Evolutionary conservation across 2,888 invertebrate species (phyloP), one percentile per base, ranked within the genome.

Genomic region (Diadegma fenestrale): DNA sequence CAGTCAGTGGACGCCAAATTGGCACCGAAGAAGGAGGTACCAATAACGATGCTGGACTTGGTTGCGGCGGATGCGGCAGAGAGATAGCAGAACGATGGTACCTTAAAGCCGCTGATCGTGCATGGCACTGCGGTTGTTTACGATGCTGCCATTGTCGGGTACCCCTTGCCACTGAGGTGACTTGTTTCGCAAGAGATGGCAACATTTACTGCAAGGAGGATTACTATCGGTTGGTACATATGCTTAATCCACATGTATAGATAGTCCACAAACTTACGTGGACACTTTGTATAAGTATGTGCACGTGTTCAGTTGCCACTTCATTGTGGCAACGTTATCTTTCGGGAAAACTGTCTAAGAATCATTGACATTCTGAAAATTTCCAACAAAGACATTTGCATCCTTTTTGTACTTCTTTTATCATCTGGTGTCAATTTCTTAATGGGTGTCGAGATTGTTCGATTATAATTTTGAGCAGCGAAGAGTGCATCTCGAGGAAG

Each of bases 171-270:
- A 96, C 97, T 8, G 97, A 98, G 92, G 95, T 97, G 87, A 98
- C 98, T 89, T 98, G 98, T 94, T 99, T 98, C 94, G 97, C 97
- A 12, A 95, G 98, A 88, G 98, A 98, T 91, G 98, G 98, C 77
- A 97, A 97, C 93, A 98, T 98, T 90, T 98, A 98, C 94, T 99
- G 98, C 95, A 98, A 98, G 93, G 98, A 98, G 91, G 98, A 99
- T 94, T 99, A 98, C 93, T 98, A 97, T 94, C 97, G 98, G 98
- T 98, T 94, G 95, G 95, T 90, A 77, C 68, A 30, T 33, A 14
- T 26, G 26, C 58, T 61, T 61, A n/a, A 61, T 30, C 7, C 33
- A 17, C 3, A 17, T n/a, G 5, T 26, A 41, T 26, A 41, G 22
- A 66, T 63, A 26, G n/a, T 63, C 30, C 4, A 43, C 33, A 12